Base-by-base conservation (phyloP, 1,140 invertebrate genomes). In the Bombus sylvicola region DNA sequence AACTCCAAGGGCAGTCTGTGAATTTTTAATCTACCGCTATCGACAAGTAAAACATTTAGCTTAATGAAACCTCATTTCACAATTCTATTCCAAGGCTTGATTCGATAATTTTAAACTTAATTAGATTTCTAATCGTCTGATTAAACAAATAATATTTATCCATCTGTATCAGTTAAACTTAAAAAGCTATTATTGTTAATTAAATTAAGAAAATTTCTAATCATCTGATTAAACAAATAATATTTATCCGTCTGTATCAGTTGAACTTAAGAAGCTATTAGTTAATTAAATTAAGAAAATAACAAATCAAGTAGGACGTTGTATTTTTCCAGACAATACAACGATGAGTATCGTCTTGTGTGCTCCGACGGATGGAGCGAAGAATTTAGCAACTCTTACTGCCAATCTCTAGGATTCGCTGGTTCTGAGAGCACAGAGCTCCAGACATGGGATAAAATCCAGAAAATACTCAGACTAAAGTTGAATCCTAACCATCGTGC, bases 341-440 rank as follows among this genome's bases (percentile, higher is more conserved):
- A 95, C 57, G 94, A 92, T 78, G 93, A 96, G 34, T 94, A 94
- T 90, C 90, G 88, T 41, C 92, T 95, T 10, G 94, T 97, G 25
- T 97, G 96, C 84, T 93, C 94, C 25, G 95, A 96, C 59, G 92
- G 94, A 39, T 97, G 96, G 96, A 95, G 95, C 68, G 92, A 94
- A 31, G 94, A 95, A 28, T 95, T 95, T 88, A 96, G 96, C 66
- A 94, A 96, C 85, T 89, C 94, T 47, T 95, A 96, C 18, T 97
- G 96, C 88, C 94, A 94, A 87, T 91, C 93, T 62, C 90, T 97
- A 85, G 96, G 96, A 41, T 96, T 95, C 84, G 92, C 94, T 18
- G 94, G 94, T 25, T 92, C 96, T 4, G 93, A 94, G 66, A 90
- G 91, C 37, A 95, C 95, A 0, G 93, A 94, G 81, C 91, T 91